These are phyloP conservation scores for Molanna angustata DNA, from an alignment of 2,888 invertebrate genomes.

Conservation along the genomic window DNA sequence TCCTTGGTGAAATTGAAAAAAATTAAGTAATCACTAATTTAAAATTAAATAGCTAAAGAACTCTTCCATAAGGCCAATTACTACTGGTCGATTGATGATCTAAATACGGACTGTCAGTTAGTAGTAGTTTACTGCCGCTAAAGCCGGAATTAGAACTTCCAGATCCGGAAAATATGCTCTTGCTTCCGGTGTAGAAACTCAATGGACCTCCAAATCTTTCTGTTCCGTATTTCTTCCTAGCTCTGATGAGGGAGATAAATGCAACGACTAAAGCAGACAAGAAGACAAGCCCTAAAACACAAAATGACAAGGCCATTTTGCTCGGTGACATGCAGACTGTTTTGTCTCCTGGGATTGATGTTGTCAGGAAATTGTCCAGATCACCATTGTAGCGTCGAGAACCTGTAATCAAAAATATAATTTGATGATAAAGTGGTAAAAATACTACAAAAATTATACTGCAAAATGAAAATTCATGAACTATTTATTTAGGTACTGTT, in stretches of 20 bases:
- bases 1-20: no score
- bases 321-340: conserved; percentile 73
- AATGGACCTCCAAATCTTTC: conserved; percentile 53
- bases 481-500: no score
- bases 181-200: conserved; percentile 57
- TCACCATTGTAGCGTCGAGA: conserved; percentile 29
- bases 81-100: conserved; percentile 56
- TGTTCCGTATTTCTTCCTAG: conserved; percentile 53
- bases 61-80: conserved; percentile 54
- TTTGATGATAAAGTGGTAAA: no score
- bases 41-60: no score
- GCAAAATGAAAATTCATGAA: no score
- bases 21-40: no score
- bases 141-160: conserved; percentile 59
- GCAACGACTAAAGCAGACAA: conserved; percentile 68
- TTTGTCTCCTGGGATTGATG: conserved; percentile 53
- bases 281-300: conserved; percentile 68
- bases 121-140: conserved; percentile 58
- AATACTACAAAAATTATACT: no score
- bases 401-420: conserved; percentile 16
- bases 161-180: conserved; percentile 60
- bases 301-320: conserved; percentile 73
- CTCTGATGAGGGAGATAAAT: conserved; percentile 63
- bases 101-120: conserved; percentile 61
- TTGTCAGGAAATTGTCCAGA: conserved; percentile 23